Evolutionary conservation across 1,140 invertebrate species (phyloP), one percentile per base, ranked within the genome.

Genomic region (Meloidogyne hapla): DNA sequence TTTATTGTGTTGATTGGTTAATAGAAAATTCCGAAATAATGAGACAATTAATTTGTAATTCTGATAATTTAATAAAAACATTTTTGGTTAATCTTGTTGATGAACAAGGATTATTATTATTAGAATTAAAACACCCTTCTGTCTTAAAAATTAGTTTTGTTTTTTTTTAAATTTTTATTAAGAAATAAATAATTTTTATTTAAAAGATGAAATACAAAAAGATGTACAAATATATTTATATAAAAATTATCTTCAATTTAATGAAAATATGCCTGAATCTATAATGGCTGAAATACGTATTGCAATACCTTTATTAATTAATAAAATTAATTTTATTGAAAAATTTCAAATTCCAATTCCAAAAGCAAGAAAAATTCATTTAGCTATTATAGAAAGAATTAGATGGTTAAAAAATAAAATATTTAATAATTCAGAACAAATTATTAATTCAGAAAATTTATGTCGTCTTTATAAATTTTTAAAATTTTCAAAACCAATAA

Each of bases 171-270:
- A 56, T 21, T 56, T 18, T 48, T 18, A 48, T 56, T 56, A 0
- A 48, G 13, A 56, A 56, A n/a, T 21, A 21, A 56, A 1, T 21
- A 56, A n/a, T 56, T 56, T n/a, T 56, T 56, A 33, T 33, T n/a
- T 56, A n/a, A n/a, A 48, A 48, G 48, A n/a, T 56, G 48, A 56
- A 56, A 56, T 56, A 1, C 18, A 56, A n/a, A 56, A 56, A 1
- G n/a, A 56, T n/a, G 3, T 2, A 4, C 4, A n/a, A n/a, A 15
- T 56, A 56, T 56, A 56, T 56, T 56, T 56, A 56, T 56, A 56
- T n/a, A 56, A 56, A 56, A 56, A 56, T 56, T 56, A 56, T n/a
- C n/a, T 56, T n/a, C 48, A 56, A 56, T 56, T 56, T 56, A 56
- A 56, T 56, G 48, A 56, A 56, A 56, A 56, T 56, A 56, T 56